A percentile compares a stretch with the other conserved stretches of the same genome.
Conservation (phyloP, 2,113 vertebrate species). For the Atlantisia rogersi region DNA sequence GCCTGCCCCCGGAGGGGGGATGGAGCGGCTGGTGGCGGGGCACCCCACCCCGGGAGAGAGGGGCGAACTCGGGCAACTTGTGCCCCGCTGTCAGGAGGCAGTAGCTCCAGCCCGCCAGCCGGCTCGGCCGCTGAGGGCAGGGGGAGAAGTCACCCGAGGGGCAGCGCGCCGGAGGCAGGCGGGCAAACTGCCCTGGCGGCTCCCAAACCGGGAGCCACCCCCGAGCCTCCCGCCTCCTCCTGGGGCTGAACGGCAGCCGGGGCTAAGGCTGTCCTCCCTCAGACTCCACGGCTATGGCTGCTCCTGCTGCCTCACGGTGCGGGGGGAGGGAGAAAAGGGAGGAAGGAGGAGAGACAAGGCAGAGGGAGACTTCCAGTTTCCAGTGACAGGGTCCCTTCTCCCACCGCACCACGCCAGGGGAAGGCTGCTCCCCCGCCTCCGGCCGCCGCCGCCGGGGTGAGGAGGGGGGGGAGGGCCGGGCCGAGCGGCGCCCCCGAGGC, state of each 20-base stretch:
- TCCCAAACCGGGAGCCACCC: background rate
- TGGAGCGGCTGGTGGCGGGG: background rate
- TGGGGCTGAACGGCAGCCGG: background rate
- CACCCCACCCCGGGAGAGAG: too few species aligned
- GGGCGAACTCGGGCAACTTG: background rate
- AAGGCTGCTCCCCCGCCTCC: background rate
- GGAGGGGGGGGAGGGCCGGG: too few species aligned
- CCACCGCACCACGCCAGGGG: background rate
- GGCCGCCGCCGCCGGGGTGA: background rate
- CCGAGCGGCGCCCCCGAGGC: too few species aligned
- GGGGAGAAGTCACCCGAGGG: background rate
- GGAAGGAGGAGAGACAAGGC: too few species aligned
- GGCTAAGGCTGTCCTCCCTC: background rate
- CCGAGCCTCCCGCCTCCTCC: background rate
- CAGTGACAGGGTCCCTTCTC: background rate
- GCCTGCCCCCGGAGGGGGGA: too few species aligned
- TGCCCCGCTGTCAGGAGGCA: background rate
- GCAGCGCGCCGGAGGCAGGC: background rate
- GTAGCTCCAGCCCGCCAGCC: background rate
- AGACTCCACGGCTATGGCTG: background rate
- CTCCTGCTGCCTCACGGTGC: conserved; percentile 12
- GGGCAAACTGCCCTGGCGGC: background rate
- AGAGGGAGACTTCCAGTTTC: background rate
- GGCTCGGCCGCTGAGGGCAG: background rate
- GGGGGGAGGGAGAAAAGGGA: background rate